Evolutionary conservation across 2,797 vertebrate species (phyloP).

Genomic region (Eremophila alpestris): DNA sequence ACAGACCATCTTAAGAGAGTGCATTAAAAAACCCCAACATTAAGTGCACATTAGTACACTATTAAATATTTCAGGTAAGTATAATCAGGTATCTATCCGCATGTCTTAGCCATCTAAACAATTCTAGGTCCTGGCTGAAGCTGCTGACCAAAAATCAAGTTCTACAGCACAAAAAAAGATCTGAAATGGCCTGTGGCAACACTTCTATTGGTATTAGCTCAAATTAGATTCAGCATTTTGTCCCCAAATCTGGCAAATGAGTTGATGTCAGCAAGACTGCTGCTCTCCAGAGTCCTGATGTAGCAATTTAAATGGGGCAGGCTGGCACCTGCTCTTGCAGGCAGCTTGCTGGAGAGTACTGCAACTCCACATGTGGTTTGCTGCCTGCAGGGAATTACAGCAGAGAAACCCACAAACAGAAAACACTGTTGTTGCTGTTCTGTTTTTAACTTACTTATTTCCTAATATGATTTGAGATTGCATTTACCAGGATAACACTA

Average conservation of each 20-base stretch:
- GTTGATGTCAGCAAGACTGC: not conserved
- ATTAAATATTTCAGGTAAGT: not conserved
- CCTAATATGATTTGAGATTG: not conserved
- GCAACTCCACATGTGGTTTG: not conserved
- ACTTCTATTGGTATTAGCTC: not conserved
- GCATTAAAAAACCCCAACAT: not conserved
- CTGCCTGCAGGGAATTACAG: not conserved
- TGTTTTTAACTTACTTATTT: not conserved
- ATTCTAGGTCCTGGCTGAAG: not conserved
- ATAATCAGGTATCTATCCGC: not conserved
- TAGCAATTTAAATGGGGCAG: not conserved
- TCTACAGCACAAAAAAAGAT: not conserved
- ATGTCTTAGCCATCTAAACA: not conserved
- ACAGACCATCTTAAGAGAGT: not conserved
- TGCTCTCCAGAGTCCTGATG: not conserved
- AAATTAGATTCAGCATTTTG: not conserved
- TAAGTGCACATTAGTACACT: not conserved
- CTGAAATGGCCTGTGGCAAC: not conserved
- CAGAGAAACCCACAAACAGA: not conserved
- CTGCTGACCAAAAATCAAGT: not conserved
- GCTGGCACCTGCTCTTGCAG: not conserved
- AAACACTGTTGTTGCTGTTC: not conserved
- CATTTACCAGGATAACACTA: not conserved
- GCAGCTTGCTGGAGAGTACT: not conserved
- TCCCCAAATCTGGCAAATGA: not conserved